Evolutionary conservation across 2,888 invertebrate genomes (phyloP).

Genomic region (Oligia latruncula): DNA sequence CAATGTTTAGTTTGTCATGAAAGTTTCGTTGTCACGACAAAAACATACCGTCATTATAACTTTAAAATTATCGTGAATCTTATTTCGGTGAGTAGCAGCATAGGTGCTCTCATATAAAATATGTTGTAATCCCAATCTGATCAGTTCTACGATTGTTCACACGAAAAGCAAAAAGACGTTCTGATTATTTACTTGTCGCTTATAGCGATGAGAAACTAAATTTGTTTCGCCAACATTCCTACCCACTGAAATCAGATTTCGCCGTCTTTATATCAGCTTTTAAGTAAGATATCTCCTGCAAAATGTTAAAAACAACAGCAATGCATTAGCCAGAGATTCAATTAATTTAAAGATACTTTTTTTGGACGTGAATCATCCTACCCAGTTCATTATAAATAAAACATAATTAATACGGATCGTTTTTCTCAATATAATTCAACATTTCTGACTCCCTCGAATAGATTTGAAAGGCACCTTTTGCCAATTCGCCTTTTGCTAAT

Average conservation of each 20-base stretch:
- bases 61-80: slow-evolving; percentile 8
- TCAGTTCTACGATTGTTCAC: slow-evolving; percentile 54
- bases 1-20: slow-evolving; percentile 19
- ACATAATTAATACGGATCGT: not conserved
- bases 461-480: not conserved
- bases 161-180: slow-evolving; percentile 33
- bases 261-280: slow-evolving; percentile 22
- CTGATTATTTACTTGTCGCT: slow-evolving; percentile 55
- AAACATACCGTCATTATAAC: slow-evolving; percentile 13
- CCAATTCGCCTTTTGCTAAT: not conserved
- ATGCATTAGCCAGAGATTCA: slow-evolving; percentile 18
- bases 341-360: slow-evolving; percentile 33
- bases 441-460: too few species aligned
- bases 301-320: slow-evolving; percentile 26
- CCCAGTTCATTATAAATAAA: not conserved
- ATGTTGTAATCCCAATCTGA: slow-evolving; percentile 34
- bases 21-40: slow-evolving; percentile 11
- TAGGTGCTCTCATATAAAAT: slow-evolving; percentile 31
- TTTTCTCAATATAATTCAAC: not conserved
- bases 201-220: slow-evolving; percentile 49
- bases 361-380: slow-evolving; percentile 28
- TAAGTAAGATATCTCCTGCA: slow-evolving; percentile 19
- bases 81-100: slow-evolving; percentile 17
- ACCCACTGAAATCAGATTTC: slow-evolving; percentile 46
- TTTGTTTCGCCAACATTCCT: slow-evolving; percentile 55